Conservation (phyloP, 2,797 vertebrate genomes). For the Schizothorax lantsangensis region DNA sequence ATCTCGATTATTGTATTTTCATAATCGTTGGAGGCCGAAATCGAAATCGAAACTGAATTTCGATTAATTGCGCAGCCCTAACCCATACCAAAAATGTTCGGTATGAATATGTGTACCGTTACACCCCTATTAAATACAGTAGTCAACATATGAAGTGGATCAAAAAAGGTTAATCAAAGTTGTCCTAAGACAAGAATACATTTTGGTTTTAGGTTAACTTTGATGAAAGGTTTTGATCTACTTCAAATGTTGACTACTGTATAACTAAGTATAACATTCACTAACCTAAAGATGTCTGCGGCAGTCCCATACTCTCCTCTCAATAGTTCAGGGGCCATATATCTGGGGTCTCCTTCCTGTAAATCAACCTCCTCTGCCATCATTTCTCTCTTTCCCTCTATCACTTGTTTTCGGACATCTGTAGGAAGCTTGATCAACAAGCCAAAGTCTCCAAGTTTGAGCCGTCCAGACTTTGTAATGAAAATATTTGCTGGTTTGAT, state of each 20-base stretch:
- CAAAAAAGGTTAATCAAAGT: too few species aligned
- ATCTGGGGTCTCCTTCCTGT: constrained; percentile 90
- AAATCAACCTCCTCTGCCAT: constrained; percentile 74
- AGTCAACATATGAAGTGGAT: too few species aligned
- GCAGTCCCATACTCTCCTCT: constrained; percentile 83
- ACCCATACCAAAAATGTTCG: too few species aligned
- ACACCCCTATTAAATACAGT: too few species aligned
- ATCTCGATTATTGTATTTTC: too few species aligned
- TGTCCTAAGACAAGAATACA: too few species aligned
- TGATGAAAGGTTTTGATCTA: too few species aligned
- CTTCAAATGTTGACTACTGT: neutral
- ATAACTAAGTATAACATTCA: neutral
- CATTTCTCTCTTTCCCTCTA: constrained; percentile 33
- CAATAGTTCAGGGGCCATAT: constrained; percentile 93
- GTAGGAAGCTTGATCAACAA: constrained; percentile 80
- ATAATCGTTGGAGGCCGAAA: too few species aligned
- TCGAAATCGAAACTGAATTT: too few species aligned
- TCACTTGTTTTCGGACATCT: neutral
- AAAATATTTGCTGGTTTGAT: constrained; percentile 92
- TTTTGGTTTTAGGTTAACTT: too few species aligned
- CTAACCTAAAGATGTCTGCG: constrained; percentile 91
- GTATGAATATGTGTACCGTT: too few species aligned
- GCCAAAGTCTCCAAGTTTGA: constrained; percentile 91
- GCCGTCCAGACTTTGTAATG: constrained; percentile 81
- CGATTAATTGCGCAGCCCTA: too few species aligned